Base-by-base conservation (phyloP, 2,113 vertebrate genomes). In the Pterocles burchelli region DNA sequence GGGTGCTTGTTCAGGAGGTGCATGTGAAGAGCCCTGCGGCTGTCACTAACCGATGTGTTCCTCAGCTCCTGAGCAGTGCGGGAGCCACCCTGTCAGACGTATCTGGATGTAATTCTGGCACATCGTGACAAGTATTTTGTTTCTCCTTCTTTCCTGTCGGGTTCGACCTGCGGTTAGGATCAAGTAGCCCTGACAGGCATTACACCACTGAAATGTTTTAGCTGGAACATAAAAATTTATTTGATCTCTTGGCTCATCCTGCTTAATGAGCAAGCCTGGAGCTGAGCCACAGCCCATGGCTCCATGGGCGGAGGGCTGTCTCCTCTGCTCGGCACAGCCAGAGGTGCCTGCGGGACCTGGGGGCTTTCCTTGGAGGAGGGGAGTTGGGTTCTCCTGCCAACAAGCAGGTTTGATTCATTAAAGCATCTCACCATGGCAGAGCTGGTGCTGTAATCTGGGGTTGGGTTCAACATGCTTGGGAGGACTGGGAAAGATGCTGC, bases 61-160 rank as follows among this genome's bases (percentile, higher is more conserved):
- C 48, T 52, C 22, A 19, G 57, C 41, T 46, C 55, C 57, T 33
- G 48, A 81, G 51, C 31, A 31, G 8, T 1, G 10, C 54, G 45
- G 58, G 36, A 92, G 10, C 16, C 21, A 10, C 48, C 34, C 24
- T 0, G 1, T 22, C 62, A 89, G 11, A 49, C 18, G 28, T 8
- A 16, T 72, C 45, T 36, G 24, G 28, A 9, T 57, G 26, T 6
- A 63, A 63, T 61, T 62, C 48, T 65, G 73, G 55, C 67, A 43
- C 67, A 0, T 21, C 1, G 0, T 45, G 34, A 48, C 7, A 34
- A 76, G 28, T 22, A 16, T 79, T 84, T 76, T 0, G 0, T 71
- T 78, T 34, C 85, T 70, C 18, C 19, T 81, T 48, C 73, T 43
- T 75, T 49, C 43, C 25, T 78, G 17, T 45, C 1, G 0, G 10